Base-by-base conservation (phyloP, 2,888 invertebrate species). In the Drosophila greeni region DNA sequence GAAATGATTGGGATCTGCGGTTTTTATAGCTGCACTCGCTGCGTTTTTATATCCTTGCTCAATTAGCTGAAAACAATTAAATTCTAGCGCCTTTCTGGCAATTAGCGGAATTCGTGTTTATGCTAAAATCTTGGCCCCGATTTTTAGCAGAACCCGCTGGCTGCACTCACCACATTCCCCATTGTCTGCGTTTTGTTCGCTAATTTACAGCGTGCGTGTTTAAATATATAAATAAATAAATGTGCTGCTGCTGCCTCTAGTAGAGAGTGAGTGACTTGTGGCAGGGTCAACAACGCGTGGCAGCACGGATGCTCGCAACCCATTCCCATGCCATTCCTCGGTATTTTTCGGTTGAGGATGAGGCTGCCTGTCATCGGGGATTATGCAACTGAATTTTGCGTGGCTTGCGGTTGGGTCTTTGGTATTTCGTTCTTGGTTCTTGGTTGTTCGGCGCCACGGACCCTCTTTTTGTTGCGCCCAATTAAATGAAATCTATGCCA, bases 151-250 rank as follows among this genome's bases (percentile, higher is more conserved):
- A 60, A 71, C 58, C 58, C 34, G 56, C 61, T 59, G 61, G 67
- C 14, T 33, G 58, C 58, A 52, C 47, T 54, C 52, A 24, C 52
- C 43, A 43, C 60, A 26, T 40, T 55, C 47, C 65, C 48, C 39
- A 55, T 61, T 61, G 64, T 60, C 59, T 53, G 45, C 51, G 37
- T 66, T 59, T 61, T 51, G 39, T 51, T 62, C 61, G 74, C 76
- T 79, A 82, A 79, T 79, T 84, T 84, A 78, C 82, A 82, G 79
- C 82, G 70, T 84, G 84, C 82, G 76, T 73, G 76, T 75, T 70
- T 72, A 76, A 82, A 79, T 79, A 77, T 73, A 77, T 73, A 36
- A 62, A 74, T 70, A 76, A 82, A 84, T 82, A 78, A 75, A 77
- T 70, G 18, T 65, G 18, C 45, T 20, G 43, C 45, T 20, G 43